Evolutionary conservation across 2,888 invertebrate species (phyloP), one percentile per base, ranked within the genome.

Genomic region (Neelides folsomi): DNA sequence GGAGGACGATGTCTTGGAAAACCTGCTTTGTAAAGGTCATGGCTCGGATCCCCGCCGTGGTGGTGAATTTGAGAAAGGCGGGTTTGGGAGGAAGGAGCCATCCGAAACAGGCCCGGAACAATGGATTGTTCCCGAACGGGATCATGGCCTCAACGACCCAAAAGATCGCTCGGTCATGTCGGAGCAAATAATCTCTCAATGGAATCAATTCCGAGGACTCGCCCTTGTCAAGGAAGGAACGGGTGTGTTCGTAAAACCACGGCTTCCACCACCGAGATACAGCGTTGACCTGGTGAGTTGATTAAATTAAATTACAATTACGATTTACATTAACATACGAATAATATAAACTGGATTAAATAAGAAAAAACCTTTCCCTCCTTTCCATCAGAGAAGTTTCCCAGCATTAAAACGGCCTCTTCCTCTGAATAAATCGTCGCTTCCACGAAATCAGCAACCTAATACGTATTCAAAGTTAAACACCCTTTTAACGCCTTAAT

Each of bases 131-230:
- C n/a, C 81, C 81, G 60, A 80, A 80, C 0, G 80, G 78, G 44
- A 82, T 72, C 81, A 82, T 81, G 16, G 78, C 77, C 69, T 81
- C 81, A 0, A 81, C 77, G 0, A 82, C 81, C 82, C 82, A 82
- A 67, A 82, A 82, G 49, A 82, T 81, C 1, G 81, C 76, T 61
- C 81, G 70, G 65, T 80, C 79, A 66, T 82, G 81, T 19, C 81
- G 70, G 1, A 81, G 66, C 13, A 82, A 68, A 65, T 82, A 82
- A 56, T 81, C 79, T 54, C 76, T 68, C 16, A 82, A 60, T 0
- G 82, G 81, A 49, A 82, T 78, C 53, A 79, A 71, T 12, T 76
- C 77, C 8, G 72, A 70, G 62, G 75, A 73, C 2, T 76, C 77
- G 52, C 72, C 75, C 27, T 62, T 66, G 1, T 63, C 53, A 5